Percentiles rank a stretch among this genome's conserved stretches.
Evolutionary conservation across 1,140 invertebrate genomes (phyloP).

Genomic region (Drosophila serrata): DNA sequence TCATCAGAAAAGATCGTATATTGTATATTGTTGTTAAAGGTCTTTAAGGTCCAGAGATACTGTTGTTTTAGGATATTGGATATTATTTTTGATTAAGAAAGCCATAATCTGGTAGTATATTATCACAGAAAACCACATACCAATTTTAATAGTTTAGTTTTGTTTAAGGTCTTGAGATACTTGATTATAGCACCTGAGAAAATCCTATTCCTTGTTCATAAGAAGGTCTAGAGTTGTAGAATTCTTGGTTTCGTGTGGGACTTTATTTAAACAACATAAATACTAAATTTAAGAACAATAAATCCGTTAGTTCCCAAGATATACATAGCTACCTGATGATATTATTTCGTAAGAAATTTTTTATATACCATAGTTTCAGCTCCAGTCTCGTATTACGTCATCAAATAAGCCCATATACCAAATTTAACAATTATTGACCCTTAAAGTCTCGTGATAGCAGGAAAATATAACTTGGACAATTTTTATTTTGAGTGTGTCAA

Average conservation of each 20-base stretch:
- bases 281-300: background rate
- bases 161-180: background rate
- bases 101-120: background rate
- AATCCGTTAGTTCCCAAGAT: background rate
- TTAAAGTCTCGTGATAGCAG: background rate
- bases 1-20: background rate
- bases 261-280: background rate
- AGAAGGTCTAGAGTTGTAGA: background rate
- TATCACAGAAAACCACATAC: background rate
- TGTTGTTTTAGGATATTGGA: background rate
- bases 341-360: background rate
- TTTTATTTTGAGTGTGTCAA: constrained; percentile 22
- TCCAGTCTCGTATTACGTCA: too few species aligned
- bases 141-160: background rate
- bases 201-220: background rate
- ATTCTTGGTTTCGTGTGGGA: background rate
- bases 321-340: too few species aligned
- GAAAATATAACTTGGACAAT: background rate
- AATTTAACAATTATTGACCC: background rate
- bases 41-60: background rate
- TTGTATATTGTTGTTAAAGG: background rate
- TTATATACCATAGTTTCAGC: background rate
- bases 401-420: background rate
- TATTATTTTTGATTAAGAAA: background rate
- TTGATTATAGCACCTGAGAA: background rate